Evolutionary conservation across 2,797 vertebrate species (phyloP).

Genomic region (Cheirogaleus major): DNA sequence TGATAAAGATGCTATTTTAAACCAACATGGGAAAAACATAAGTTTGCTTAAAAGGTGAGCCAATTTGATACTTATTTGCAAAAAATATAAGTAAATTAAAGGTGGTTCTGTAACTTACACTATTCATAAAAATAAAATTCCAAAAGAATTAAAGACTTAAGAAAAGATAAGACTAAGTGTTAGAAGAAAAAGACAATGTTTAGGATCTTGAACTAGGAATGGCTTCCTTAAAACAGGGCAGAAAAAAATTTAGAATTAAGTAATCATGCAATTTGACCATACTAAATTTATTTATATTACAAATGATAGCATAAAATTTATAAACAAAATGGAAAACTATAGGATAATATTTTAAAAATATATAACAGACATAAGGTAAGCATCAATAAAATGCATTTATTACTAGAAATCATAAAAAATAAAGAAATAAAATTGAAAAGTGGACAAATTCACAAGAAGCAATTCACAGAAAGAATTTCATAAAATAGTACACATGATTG

Average conservation of each 20-base stretch:
- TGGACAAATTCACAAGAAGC: neutral
- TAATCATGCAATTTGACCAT: neutral
- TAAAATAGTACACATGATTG: neutral
- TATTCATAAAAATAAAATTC: neutral
- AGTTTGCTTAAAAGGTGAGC: neutral
- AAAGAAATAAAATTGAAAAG: neutral
- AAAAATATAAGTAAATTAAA: neutral
- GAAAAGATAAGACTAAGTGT: neutral
- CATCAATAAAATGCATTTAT: neutral
- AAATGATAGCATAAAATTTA: neutral
- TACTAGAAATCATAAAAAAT: neutral
- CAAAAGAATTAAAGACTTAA: neutral
- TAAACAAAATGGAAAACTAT: neutral
- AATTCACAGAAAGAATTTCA: neutral
- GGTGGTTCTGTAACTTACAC: neutral
- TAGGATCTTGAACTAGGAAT: neutral
- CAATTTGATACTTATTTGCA: neutral
- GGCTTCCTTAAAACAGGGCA: neutral
- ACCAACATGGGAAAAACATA: neutral
- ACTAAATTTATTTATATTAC: neutral
- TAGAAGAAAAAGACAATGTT: neutral
- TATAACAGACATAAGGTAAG: neutral
- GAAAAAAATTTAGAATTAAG: neutral
- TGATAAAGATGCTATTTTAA: slow-evolving; percentile 26
- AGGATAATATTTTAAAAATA: neutral